Base-by-base conservation (phyloP, 1,140 invertebrate genomes). In the Potamilus streckersoni region DNA sequence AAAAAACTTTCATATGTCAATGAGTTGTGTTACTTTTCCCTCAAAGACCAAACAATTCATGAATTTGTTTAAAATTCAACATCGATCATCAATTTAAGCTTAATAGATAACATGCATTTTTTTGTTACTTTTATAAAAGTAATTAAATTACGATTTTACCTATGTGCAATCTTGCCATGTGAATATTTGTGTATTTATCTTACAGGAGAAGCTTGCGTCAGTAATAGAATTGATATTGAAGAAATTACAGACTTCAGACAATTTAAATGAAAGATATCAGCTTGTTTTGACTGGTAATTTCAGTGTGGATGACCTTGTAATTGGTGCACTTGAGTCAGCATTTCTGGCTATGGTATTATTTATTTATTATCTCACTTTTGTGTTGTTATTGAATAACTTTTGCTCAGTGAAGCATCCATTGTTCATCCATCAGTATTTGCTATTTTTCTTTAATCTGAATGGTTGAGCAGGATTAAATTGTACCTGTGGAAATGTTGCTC, bases 301-400 rank as follows among this genome's bases (percentile, higher is more conserved):
- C 59, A 87, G 88, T 19, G 85, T 89, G 58, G 93, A 94, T 79
- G 91, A 91, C 76, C 89, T 95, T n/a, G 92, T 95, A 38, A 91
- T 92, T 72, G 94, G 94, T 19, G 94, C 94, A 4, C 85, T 95
- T 63, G 94, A 95, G 86, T 89, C 92, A 55, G 92, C 94, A 11
- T 95, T 95, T 86, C 89, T 92, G 77, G 92, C 93, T 83, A 95
- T 95, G 94, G 93, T 93, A 87, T 75, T 49, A 6, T 49, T 49
- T 49, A 11, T 49, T 49, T 49, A 78, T 61, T 49, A 56, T 59
- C 2, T 69, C 19, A 67, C 19, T 20, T 56, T n/a, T 15, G 17
- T 17, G 16, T 57, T 8, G 8, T 62, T 11, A n/a, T 62, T 8
- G 23, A 8, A 62, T n/a, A 62, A n/a, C 19, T 4, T 62, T 62